Evolutionary conservation across 30 jellyfish, hydroid and myxozoan species (phyloP).

Genomic region (Nemopilema nomurai): DNA sequence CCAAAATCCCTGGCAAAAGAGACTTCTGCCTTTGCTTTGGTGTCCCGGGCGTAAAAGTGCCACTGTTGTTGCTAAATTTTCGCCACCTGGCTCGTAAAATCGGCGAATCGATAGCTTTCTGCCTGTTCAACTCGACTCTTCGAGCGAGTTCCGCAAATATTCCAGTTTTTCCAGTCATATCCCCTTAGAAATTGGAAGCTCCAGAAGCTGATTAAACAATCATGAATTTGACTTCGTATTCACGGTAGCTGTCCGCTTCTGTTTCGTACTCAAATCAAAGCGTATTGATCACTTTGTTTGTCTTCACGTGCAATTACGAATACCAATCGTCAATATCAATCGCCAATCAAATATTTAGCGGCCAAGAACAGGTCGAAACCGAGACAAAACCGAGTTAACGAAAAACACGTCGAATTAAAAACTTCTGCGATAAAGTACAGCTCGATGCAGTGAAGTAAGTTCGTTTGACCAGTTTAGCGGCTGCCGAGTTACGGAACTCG

Average conservation of each 20-base stretch:
- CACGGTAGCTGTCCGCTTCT: not conserved
- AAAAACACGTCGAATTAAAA: not conserved
- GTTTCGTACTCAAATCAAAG: not conserved
- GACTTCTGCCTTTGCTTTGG: conserved; percentile 33
- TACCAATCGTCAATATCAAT: not conserved
- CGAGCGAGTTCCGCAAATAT: conserved; percentile 59
- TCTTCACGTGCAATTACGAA: not conserved
- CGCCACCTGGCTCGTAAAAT: conserved; percentile 66
- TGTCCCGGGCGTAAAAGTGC: conserved; percentile 13
- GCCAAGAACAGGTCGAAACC: not conserved
- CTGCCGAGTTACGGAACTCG: not conserved
- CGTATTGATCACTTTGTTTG: not conserved
- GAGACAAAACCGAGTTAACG: not conserved
- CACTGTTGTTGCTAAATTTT: not conserved
- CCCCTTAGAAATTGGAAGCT: not conserved
- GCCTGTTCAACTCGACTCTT: conserved; percentile 61
- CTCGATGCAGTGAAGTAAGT: no score
- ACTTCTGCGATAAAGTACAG: no score
- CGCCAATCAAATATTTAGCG: not conserved
- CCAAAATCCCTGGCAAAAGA: conserved; percentile 35
- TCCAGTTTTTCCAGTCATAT: conserved; percentile 55
- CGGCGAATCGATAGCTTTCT: conserved; percentile 71
- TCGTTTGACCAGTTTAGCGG: no score
- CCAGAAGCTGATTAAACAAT: not conserved
- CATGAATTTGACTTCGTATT: not conserved